phyloP scores from a whole-genome alignment of 1,140 invertebrate genomes.

The Lutraria rhynchaena region DNA sequence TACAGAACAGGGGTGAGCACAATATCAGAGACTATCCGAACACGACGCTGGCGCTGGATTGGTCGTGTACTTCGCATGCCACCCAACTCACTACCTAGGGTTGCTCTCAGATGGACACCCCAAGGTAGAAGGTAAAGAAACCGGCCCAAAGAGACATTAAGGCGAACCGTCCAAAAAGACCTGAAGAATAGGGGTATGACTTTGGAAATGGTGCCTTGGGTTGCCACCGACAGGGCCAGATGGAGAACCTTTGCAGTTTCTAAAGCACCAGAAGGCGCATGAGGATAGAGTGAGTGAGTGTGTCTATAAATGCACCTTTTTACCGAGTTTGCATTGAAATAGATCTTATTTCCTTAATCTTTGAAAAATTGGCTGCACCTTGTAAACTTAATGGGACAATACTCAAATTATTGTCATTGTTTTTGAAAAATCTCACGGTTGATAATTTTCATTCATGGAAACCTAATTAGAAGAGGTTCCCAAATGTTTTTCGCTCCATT shows the following conservation, averaged over 20 bases:
- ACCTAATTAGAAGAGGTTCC: no score
- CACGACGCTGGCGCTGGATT: constrained; percentile 33
- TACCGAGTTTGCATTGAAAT: no score
- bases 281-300: no score
- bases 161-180: no score
- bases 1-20: background rate
- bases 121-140: constrained; percentile 25
- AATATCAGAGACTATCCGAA: background rate
- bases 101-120: constrained; percentile 31
- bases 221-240: background rate
- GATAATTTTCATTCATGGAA: no score
- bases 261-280: constrained; percentile 18
- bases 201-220: background rate
- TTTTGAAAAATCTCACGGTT: no score
- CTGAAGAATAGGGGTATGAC: background rate
- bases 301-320: no score
- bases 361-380: no score
- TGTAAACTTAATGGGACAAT: no score
- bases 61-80: constrained; percentile 16
- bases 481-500: no score
- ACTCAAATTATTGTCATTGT: no score
- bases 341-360: no score
- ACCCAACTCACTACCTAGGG: constrained; percentile 24
- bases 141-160: background rate
- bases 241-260: constrained; percentile 1